phyloP scores from a whole-genome alignment of 2,888 invertebrate species.

The Entomobrya proxima region DNA sequence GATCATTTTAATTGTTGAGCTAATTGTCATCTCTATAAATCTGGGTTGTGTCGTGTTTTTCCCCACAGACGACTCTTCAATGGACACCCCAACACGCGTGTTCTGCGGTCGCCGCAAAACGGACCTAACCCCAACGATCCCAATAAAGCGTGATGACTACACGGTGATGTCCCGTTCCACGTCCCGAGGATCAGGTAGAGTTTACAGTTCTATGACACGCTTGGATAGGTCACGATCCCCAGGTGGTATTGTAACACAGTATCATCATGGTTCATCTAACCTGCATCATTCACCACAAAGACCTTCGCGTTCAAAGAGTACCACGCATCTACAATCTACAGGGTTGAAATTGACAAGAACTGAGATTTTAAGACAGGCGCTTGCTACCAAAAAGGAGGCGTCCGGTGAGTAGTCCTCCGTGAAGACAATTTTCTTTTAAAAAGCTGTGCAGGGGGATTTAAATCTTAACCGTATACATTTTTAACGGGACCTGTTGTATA shows the following conservation, averaged over 20 bases:
- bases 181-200: slow-evolving; percentile 72
- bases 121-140: slow-evolving; percentile 75
- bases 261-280: slow-evolving; percentile 58
- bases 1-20: neutral
- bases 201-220: slow-evolving; percentile 75
- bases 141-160: slow-evolving; percentile 71
- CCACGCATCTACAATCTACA: slow-evolving; percentile 71
- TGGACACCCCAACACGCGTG: slow-evolving; percentile 63
- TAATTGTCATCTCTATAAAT: neutral
- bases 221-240: slow-evolving; percentile 74
- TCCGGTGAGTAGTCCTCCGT: slow-evolving; percentile 67
- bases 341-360: slow-evolving; percentile 74
- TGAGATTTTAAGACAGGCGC: slow-evolving; percentile 74
- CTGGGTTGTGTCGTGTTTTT: too few species aligned
- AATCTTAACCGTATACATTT: too few species aligned
- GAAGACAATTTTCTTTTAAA: too few species aligned
- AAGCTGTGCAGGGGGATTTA: too few species aligned
- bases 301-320: slow-evolving; percentile 74
- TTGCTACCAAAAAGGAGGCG: slow-evolving; percentile 70
- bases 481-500: too few species aligned
- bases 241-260: slow-evolving; percentile 64
- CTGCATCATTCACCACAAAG: slow-evolving; percentile 61
- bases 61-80: slow-evolving; percentile 56
- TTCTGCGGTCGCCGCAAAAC: slow-evolving; percentile 75
- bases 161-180: slow-evolving; percentile 65